phyloP scores from a whole-genome alignment of 2,113 vertebrate genomes.

The Alces alces region DNA sequence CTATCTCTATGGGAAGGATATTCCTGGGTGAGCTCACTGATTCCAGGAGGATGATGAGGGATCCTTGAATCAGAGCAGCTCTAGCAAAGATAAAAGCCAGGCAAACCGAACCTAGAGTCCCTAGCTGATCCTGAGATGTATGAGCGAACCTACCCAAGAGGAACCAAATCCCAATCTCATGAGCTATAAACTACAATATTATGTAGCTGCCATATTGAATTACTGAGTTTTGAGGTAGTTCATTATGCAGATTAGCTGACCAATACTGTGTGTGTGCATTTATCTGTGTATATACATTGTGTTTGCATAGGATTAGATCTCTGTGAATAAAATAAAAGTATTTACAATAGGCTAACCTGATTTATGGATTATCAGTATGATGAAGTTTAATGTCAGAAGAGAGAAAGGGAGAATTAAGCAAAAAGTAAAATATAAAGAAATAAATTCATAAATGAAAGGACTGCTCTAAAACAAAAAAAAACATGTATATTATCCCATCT shows the following conservation, averaged over 20 bases:
- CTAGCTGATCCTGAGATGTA: not conserved
- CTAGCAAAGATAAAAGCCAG: not conserved
- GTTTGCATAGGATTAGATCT: not conserved
- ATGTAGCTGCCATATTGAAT: not conserved
- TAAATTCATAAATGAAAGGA: not conserved
- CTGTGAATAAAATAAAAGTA: not conserved
- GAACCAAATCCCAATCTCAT: not conserved
- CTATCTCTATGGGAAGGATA: not conserved
- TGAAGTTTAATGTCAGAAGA: not conserved
- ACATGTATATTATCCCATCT: not conserved
- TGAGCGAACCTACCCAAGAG: not conserved
- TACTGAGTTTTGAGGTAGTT: not conserved
- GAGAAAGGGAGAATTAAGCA: not conserved
- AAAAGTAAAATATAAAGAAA: not conserved
- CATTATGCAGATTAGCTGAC: not conserved
- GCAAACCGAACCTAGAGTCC: not conserved
- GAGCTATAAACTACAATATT: not conserved
- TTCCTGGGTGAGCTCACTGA: not conserved
- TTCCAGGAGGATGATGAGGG: not conserved
- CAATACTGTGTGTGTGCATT: not conserved
- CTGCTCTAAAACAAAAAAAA: not conserved
- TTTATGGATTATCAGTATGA: not conserved
- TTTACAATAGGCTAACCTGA: not conserved
- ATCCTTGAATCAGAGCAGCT: not conserved
- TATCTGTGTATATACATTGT: not conserved